Conservation (phyloP, 2,888 invertebrate species). For the Pollenia labialis region DNA sequence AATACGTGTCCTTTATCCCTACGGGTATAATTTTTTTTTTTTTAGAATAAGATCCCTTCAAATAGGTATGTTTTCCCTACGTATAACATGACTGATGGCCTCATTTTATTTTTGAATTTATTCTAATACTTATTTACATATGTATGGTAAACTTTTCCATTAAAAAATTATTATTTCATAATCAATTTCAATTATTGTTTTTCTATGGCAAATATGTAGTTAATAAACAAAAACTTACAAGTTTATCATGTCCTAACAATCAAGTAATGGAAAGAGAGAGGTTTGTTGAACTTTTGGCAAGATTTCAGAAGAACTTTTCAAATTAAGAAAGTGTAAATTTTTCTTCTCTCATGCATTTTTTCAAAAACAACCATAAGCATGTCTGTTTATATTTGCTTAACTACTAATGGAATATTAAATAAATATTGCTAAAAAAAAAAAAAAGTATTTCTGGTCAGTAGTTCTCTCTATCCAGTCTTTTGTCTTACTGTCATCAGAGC, state of each 20-base stretch:
- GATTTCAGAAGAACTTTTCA: neutral
- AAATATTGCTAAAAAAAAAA: neutral
- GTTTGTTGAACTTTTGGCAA: neutral
- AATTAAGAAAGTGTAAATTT: neutral
- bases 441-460: neutral
- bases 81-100: too few species aligned
- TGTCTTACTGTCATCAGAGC: constrained; percentile 2
- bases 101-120: too few species aligned
- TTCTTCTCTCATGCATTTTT: neutral
- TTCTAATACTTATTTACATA: too few species aligned
- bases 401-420: constrained; percentile 17
- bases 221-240: too few species aligned
- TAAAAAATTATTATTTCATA: too few species aligned
- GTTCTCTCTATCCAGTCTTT: neutral
- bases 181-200: too few species aligned
- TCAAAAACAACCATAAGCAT: neutral
- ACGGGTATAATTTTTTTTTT: too few species aligned
- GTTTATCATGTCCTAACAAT: neutral
- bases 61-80: too few species aligned
- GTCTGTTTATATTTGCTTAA: constrained; percentile 4
- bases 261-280: neutral
- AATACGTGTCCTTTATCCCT: too few species aligned
- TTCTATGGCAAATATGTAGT: too few species aligned
- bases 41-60: too few species aligned
- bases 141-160: too few species aligned